Percentiles rank a stretch among this genome's conserved stretches.
Evolutionary conservation across 2,888 invertebrate species (phyloP).

Genomic region (Tholera decimalis): DNA sequence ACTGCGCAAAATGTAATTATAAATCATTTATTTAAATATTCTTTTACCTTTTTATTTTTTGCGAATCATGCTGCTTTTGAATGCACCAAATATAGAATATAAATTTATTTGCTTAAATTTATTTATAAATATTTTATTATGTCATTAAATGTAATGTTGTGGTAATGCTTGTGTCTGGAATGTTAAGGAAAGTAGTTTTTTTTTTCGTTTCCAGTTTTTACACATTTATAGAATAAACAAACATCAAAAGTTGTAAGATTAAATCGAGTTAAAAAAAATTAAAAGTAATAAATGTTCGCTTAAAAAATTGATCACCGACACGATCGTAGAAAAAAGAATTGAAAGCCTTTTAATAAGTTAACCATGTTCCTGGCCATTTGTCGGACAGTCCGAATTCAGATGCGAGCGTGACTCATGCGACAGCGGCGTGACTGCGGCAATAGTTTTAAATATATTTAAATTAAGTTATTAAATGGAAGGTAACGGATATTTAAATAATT

Average conservation of each 20-base stretch:
- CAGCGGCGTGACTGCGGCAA: not conserved
- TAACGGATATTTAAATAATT: constrained; percentile 11
- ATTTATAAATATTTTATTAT: too few species aligned
- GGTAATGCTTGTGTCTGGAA: too few species aligned
- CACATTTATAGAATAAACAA: too few species aligned
- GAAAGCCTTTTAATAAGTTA: constrained; percentile 37
- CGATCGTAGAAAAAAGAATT: constrained; percentile 40
- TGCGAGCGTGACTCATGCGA: constrained; percentile 29
- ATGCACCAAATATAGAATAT: too few species aligned
- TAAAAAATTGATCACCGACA: constrained; percentile 14
- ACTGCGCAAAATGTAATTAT: constrained; percentile 8
- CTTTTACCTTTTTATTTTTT: too few species aligned
- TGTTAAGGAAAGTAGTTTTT: too few species aligned
- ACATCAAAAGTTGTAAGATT: not conserved
- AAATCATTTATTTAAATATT: constrained; percentile 2
- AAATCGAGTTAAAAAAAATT: not conserved
- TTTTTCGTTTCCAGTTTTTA: too few species aligned
- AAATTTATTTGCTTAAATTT: too few species aligned
- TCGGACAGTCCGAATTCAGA: constrained; percentile 47
- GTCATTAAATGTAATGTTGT: too few species aligned
- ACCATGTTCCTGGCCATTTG: constrained; percentile 38
- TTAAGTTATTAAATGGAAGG: constrained; percentile 25
- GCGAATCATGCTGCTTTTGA: too few species aligned
- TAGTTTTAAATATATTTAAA: constrained; percentile 1
- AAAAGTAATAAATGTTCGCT: constrained; percentile 17